Evolutionary conservation across 2,113 vertebrate genomes (phyloP).

Genomic region (Laterallus jamaicensis): DNA sequence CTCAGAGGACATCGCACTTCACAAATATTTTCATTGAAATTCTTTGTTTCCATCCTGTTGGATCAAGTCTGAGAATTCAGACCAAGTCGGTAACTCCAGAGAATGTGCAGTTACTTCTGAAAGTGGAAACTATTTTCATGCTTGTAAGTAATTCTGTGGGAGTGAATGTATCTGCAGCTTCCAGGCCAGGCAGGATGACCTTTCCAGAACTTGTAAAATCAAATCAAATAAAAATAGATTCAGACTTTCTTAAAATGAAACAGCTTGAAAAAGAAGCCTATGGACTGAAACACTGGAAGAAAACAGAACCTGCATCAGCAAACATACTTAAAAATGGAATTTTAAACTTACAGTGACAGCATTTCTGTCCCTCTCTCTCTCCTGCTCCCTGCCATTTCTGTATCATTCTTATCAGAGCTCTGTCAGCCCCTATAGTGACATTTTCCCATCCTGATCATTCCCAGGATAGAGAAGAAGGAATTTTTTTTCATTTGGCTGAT

Average conservation of each 20-base stretch:
- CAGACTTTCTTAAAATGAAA: conserved; percentile 57
- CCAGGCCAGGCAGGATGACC: conserved; percentile 67
- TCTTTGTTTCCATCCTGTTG: not conserved
- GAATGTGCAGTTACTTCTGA: conserved; percentile 51
- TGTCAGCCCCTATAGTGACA: conserved; percentile 82
- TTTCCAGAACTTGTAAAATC: conserved; percentile 69
- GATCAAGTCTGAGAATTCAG: conserved; percentile 64
- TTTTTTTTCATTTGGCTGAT: conserved; percentile 66
- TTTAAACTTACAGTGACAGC: conserved; percentile 49
- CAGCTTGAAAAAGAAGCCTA: not conserved
- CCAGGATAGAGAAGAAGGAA: conserved; percentile 73
- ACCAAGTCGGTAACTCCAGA: conserved; percentile 54
- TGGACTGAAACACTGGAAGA: not conserved
- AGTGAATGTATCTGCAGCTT: conserved; percentile 63
- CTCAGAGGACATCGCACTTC: conserved; percentile 7
- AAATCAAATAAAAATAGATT: conserved; percentile 72
- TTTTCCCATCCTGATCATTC: conserved; percentile 82
- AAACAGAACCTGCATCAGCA: not conserved
- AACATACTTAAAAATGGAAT: conserved; percentile 54
- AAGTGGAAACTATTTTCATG: conserved; percentile 66
- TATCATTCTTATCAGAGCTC: conserved; percentile 78
- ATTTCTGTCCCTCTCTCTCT: not conserved
- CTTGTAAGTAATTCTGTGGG: conserved; percentile 61
- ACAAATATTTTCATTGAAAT: conserved; percentile 51
- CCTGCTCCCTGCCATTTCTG: conserved; percentile 45